Conservation (phyloP, 2,113 vertebrate genomes). For the Ceuthmochares aereus region DNA sequence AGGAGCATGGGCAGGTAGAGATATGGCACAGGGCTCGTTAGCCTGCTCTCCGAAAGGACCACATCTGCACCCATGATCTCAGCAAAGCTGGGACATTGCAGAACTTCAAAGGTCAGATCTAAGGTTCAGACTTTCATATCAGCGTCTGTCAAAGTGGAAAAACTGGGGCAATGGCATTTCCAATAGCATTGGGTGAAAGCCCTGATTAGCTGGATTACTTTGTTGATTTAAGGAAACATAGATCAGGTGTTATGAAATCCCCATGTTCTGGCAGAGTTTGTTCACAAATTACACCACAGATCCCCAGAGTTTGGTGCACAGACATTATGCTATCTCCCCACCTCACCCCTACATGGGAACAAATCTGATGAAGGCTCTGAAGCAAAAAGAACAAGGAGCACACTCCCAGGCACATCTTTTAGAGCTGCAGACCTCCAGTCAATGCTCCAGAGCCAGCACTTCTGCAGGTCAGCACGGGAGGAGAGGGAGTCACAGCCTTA, state of each 20-base stretch:
- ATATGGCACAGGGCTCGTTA: fast-evolving
- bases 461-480: background rate
- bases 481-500: background rate
- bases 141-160: background rate
- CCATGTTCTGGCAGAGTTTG: background rate
- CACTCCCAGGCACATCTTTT: background rate
- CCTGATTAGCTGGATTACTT: conserved; percentile 18
- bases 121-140: background rate
- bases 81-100: background rate
- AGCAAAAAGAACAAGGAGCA: background rate
- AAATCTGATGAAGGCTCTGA: background rate
- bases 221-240: conserved; percentile 28
- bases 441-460: background rate
- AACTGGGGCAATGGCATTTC: conserved; percentile 22
- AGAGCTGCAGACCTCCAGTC: background rate
- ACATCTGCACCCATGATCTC: background rate
- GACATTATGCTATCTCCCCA: background rate
- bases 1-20: background rate
- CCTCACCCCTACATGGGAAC: background rate
- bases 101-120: conserved; percentile 24
- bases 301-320: background rate
- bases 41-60: background rate
- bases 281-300: background rate
- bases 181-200: conserved; percentile 20
- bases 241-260: conserved; percentile 31